Conservation (phyloP, 2,113 vertebrate species). For the Delphinus delphis region DNA sequence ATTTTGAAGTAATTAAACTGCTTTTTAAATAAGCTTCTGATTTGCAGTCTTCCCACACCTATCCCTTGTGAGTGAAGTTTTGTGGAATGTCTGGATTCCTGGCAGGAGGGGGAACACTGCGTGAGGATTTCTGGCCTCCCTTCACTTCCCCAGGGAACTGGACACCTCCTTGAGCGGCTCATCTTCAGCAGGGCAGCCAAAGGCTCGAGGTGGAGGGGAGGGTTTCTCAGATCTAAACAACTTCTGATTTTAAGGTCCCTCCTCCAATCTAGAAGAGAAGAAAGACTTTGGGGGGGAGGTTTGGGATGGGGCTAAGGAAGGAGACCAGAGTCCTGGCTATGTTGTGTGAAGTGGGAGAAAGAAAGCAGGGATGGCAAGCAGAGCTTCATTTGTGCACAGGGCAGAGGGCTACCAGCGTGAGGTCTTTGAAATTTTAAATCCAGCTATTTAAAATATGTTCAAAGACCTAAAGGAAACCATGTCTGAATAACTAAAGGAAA, state of each 20-base stretch:
- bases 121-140: neutral
- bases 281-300: neutral
- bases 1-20: neutral
- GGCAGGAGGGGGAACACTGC: fast-evolving
- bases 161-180: neutral
- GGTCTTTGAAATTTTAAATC: neutral
- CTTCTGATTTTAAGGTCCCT: neutral
- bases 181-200: neutral
- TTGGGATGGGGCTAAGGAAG: neutral
- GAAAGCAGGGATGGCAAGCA: neutral
- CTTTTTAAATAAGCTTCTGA: neutral
- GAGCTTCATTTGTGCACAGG: neutral
- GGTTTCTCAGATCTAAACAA: neutral
- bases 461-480: neutral
- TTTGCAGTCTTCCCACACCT: neutral
- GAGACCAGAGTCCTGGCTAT: neutral
- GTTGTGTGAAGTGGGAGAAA: neutral
- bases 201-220: neutral
- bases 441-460: neutral
- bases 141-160: neutral
- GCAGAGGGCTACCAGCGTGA: neutral
- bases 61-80: neutral
- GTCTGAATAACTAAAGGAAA: neutral
- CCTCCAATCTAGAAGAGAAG: neutral
- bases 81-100: neutral